These are phyloP conservation scores for Eupithecia dodoneata DNA, from an alignment of 2,888 invertebrate species.

Conservation along the genomic window DNA sequence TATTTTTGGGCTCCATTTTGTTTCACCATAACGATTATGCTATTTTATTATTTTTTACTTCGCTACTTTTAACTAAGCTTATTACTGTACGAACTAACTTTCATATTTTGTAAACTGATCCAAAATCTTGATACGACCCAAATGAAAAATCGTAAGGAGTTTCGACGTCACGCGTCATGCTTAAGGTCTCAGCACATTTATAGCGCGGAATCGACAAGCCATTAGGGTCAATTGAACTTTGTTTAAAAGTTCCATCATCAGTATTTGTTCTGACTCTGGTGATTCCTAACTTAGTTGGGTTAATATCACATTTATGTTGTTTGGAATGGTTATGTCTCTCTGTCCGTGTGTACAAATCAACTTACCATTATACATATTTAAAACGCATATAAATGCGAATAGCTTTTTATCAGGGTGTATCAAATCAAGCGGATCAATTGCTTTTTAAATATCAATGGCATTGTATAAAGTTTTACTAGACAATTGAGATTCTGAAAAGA, in stretches of 20 bases:
- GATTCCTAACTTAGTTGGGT: background rate
- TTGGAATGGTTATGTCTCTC: constrained; percentile 8
- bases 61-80: background rate
- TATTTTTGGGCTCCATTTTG: background rate
- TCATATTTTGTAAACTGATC: constrained; percentile 71
- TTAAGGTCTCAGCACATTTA: background rate
- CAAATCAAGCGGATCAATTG: background rate
- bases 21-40: background rate
- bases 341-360: constrained; percentile 9
- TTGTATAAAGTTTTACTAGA: background rate
- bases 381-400: background rate
- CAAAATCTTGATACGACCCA: constrained; percentile 32
- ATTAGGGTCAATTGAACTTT: background rate
- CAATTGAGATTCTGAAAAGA: background rate
- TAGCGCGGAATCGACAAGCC: background rate
- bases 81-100: background rate
- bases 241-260: background rate
- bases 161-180: background rate
- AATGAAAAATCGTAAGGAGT: background rate
- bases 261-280: background rate
- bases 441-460: background rate
- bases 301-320: background rate
- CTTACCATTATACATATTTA: background rate
- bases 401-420: background rate
- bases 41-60: background rate